Conservation (phyloP, 2,888 invertebrate species). For the Noctua fimbriata region DNA sequence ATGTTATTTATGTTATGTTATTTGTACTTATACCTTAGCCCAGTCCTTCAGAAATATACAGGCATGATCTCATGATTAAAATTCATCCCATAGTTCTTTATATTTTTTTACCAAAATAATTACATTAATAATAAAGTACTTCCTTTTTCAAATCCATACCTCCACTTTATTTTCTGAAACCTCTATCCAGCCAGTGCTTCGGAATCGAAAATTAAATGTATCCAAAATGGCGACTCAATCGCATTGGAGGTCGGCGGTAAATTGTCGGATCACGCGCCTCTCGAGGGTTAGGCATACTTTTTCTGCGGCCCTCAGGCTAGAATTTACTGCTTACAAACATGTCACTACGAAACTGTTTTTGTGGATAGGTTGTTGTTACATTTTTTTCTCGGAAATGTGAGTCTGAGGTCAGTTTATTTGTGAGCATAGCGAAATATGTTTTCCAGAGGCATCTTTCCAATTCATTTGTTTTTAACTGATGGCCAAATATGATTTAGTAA, state of each 20-base stretch:
- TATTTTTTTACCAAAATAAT: background rate
- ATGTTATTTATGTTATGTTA: too few relatives aligned
- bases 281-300: slow-evolving; percentile 78
- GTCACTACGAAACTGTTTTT: slow-evolving; percentile 54
- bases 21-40: background rate
- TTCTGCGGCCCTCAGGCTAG: slow-evolving; percentile 78
- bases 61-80: background rate
- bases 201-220: slow-evolving; percentile 60
- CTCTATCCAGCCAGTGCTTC: slow-evolving; percentile 25
- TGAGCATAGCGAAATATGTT: background rate
- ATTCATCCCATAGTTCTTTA: background rate
- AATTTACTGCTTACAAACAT: slow-evolving; percentile 75
- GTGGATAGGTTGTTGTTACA: slow-evolving; percentile 55
- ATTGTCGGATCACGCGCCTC: slow-evolving; percentile 79
- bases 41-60: too few relatives aligned
- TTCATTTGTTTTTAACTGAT: background rate
- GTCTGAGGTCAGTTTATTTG: background rate
- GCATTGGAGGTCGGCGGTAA: slow-evolving; percentile 73
- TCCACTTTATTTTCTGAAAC: slow-evolving; percentile 14
- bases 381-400: slow-evolving; percentile 17
- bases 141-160: slow-evolving; percentile 18
- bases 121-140: background rate
- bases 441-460: background rate
- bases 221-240: slow-evolving; percentile 66
- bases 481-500: too few relatives aligned